A percentile compares a stretch with the other conserved stretches of the same genome.
Conservation (phyloP, 2,888 invertebrate species). For the Drosophila nr. medialis region DNA sequence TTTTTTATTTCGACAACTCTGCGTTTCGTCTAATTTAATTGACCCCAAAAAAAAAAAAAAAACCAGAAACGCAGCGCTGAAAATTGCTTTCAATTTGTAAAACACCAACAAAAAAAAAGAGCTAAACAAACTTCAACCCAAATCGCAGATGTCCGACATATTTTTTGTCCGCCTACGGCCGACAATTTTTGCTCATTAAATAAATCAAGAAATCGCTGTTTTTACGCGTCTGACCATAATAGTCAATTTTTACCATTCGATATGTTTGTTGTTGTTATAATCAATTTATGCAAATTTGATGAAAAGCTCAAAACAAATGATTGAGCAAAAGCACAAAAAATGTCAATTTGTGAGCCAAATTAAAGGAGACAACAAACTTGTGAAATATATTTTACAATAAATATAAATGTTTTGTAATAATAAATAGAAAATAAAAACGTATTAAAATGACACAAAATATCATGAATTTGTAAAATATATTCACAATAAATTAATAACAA, state of each 20-base stretch:
- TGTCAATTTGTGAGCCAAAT: slow-evolving; percentile 42
- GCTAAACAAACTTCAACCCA: slow-evolving; percentile 33
- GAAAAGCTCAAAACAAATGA: slow-evolving; percentile 42
- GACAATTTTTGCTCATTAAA: slow-evolving; percentile 75
- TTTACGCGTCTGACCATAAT: slow-evolving; percentile 61
- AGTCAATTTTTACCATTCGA: slow-evolving; percentile 47
- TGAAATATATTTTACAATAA: neutral
- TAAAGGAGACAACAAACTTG: neutral
- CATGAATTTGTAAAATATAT: neutral
- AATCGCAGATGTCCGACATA: slow-evolving; percentile 44
- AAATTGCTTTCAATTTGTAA: slow-evolving; percentile 69
- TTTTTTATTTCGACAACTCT: slow-evolving; percentile 25
- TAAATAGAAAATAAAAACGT: neutral
- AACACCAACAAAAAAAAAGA: slow-evolving; percentile 43
- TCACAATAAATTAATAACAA: neutral
- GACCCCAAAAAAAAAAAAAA: slow-evolving; percentile 66
- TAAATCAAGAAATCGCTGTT: slow-evolving; percentile 66
- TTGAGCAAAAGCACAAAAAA: neutral
- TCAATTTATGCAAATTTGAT: slow-evolving; percentile 54
- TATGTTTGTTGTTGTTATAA: slow-evolving; percentile 36
- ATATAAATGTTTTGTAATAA: neutral
- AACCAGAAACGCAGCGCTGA: slow-evolving; percentile 30
- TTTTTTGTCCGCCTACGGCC: slow-evolving; percentile 57
- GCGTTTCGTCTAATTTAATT: slow-evolving; percentile 61
- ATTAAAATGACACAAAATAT: neutral